Evolutionary conservation across 1,140 invertebrate species (phyloP), one percentile per base, ranked within the genome.

Genomic region (Conus betulinus): DNA sequence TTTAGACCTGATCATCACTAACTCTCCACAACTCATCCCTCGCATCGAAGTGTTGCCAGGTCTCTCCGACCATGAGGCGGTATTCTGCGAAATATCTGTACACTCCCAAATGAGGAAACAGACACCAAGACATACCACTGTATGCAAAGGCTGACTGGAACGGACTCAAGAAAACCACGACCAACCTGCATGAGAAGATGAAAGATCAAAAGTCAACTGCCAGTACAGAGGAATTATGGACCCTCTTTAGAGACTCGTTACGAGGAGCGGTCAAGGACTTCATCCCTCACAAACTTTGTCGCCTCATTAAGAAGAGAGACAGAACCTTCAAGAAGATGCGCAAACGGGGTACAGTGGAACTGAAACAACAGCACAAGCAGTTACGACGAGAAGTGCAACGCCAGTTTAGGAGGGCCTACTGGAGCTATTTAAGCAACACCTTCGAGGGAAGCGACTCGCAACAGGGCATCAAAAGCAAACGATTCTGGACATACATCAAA

Each of bases 71-170:
- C 79, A 82, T 39, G 79, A 15, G 8, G 53, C 23, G 13, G 79
- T 82, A 6, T 39, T 15, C 79, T 82, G 79, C 53, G 79, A 82
- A 82, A 13, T 82, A 25, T 5, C 17, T 23, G 27, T 82, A 6
- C 79, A 55, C n/a, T n/a, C n/a, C n/a, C n/a, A n/a, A n/a, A n/a
- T n/a, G 53, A 51, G 39, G 53, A 82, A 82, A 55, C 79, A 82
- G 79, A 20, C 79, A 10, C 13, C 13, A 25, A 55, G 6, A 10
- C 39, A 82, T 82, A 5, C 79, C 79, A 20, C 67, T 71, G 67
- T 71, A 71, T 20, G 20, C 7, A 20, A 71, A 71, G 67, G 67
- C 67, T 5, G 67, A 71, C 67, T 71, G n/a, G 67, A 20, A 71
- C 20, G 17, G n/a, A n/a, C 67, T 71, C 15, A 71, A 20, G 67